Conservation (phyloP, 2,113 vertebrate species). For the Ctenomys sociabilis region DNA sequence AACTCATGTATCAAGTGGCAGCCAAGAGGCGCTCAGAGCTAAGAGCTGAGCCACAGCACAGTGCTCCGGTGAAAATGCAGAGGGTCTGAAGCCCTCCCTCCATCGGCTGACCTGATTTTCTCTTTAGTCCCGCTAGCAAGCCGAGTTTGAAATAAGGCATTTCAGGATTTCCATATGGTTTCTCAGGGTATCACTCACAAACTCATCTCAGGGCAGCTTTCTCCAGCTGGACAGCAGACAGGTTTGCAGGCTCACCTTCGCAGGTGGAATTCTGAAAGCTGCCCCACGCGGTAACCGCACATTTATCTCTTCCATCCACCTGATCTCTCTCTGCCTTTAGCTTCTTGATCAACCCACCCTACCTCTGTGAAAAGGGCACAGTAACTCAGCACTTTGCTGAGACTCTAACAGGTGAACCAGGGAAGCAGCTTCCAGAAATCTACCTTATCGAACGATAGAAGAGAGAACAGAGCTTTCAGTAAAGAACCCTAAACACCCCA, state of each 20-base stretch:
- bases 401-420: conserved; percentile 60
- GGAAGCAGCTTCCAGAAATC: conserved; percentile 34
- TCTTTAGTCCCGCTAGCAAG: background rate
- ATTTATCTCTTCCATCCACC: background rate
- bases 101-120: background rate
- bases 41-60: background rate
- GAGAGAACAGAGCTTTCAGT: conserved; percentile 70
- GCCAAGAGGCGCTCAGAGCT: background rate
- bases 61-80: background rate
- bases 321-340: background rate
- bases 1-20: background rate
- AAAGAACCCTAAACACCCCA: conserved; percentile 81
- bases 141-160: background rate
- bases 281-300: background rate
- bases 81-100: background rate
- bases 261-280: background rate
- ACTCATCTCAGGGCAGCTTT: background rate
- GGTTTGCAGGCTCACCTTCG: background rate
- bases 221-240: background rate
- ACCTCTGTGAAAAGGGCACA: background rate
- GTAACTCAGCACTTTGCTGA: background rate
- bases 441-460: conserved; percentile 38
- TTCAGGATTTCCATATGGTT: conserved; percentile 6
- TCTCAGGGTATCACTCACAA: background rate
- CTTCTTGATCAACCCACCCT: background rate